These are phyloP conservation scores for Brachyrhaphis roseni DNA, from an alignment of 2,797 vertebrate genomes.

Conservation along the genomic window DNA sequence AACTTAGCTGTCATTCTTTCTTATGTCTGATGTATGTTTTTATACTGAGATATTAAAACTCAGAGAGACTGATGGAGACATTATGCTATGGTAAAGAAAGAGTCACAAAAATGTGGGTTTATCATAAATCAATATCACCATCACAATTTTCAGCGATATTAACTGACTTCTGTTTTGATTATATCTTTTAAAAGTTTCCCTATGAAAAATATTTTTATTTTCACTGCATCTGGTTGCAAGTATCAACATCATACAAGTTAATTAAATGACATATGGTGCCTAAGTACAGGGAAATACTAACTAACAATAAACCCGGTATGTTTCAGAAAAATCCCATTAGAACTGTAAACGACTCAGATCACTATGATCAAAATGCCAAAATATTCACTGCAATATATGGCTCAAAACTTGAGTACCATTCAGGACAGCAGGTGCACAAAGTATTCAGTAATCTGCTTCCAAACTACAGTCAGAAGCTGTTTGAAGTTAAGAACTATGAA, in stretches of 20 bases:
- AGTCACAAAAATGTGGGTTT: neutral
- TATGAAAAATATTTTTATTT: neutral
- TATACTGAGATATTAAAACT: neutral
- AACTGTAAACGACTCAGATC: neutral
- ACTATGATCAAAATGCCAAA: neutral
- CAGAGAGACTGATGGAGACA: neutral
- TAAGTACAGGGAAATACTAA: neutral
- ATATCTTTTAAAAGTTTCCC: slow-evolving; percentile 1
- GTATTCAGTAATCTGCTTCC: neutral
- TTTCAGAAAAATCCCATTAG: neutral
- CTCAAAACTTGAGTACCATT: neutral
- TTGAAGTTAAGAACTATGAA: neutral
- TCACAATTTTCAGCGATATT: neutral
- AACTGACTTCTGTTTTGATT: neutral
- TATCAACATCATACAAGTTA: neutral
- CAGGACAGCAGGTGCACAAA: neutral
- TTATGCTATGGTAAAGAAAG: neutral
- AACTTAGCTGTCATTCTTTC: neutral
- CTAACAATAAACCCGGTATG: neutral
- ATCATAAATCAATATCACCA: neutral
- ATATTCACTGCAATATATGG: neutral
- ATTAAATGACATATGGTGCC: neutral
- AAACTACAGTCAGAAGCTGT: neutral
- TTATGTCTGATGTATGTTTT: neutral
- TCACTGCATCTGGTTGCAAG: neutral